A percentile compares a stretch with the other conserved stretches of the same genome.
phyloP scores from a whole-genome alignment of 1,140 invertebrate genomes.

The Anoplophora glabripennis region DNA sequence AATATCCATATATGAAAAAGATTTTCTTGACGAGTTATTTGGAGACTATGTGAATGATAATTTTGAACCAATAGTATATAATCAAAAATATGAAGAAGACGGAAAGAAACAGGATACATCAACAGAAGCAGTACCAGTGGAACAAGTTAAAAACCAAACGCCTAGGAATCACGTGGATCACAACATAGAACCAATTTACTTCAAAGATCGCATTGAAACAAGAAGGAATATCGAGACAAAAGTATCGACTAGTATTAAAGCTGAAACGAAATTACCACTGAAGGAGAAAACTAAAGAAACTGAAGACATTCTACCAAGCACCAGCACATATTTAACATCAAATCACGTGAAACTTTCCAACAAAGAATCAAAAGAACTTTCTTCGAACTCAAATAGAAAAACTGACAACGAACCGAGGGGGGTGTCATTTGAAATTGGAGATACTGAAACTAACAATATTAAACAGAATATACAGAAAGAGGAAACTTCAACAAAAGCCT shows the following conservation, averaged over 20 bases:
- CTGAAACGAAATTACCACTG: neutral
- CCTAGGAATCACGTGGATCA: conserved; percentile 54
- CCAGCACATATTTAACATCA: too few relatives aligned
- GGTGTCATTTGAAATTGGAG: neutral
- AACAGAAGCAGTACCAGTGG: neutral
- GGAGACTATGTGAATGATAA: conserved; percentile 57
- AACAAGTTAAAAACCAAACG: neutral
- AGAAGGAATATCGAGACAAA: neutral
- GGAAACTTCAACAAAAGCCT: neutral
- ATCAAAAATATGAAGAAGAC: conserved; percentile 4
- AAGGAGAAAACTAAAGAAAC: neutral
- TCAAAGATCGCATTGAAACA: neutral
- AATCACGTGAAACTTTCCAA: too few relatives aligned
- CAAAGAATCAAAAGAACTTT: too few relatives aligned
- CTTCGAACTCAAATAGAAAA: too few relatives aligned
- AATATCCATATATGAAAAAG: too few relatives aligned
- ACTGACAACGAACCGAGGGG: too few relatives aligned
- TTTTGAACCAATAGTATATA: conserved; percentile 49
- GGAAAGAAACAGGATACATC: conserved; percentile 2
- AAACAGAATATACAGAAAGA: neutral
- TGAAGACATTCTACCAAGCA: neutral
- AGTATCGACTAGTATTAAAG: neutral
- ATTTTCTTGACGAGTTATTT: conserved; percentile 2
- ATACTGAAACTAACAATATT: neutral
- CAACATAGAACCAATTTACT: conserved; percentile 53